phyloP scores from a whole-genome alignment of 1,140 invertebrate genomes.

The Mizuhopecten yessoensis region DNA sequence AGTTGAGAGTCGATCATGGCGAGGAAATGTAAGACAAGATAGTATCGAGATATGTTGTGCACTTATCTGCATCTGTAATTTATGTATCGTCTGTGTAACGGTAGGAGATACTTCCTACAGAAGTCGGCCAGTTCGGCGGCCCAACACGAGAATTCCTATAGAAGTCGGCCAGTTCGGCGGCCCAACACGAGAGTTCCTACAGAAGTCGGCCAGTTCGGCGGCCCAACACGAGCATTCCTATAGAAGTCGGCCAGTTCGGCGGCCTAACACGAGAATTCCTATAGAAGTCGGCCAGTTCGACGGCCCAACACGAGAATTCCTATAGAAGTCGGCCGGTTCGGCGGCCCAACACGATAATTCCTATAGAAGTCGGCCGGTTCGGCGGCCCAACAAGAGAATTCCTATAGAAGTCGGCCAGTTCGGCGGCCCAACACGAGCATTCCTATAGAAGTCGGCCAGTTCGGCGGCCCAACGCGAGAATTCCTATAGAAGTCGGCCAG shows the following conservation, averaged over 20 bases:
- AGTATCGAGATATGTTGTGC: not conserved
- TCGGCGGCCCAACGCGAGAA: not conserved
- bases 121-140: not conserved
- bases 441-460: not conserved
- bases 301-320: too few relatives aligned
- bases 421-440: too few relatives aligned
- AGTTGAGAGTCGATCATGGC: not conserved
- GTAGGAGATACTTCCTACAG: not conserved
- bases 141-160: not conserved
- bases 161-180: not conserved
- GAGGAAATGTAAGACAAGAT: slow-evolving; percentile 27
- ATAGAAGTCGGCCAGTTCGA: too few relatives aligned
- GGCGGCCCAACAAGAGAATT: too few relatives aligned
- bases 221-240: not conserved
- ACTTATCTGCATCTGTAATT: not conserved
- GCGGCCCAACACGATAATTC: too few relatives aligned
- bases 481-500: not conserved
- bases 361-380: too few relatives aligned
- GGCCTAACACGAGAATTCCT: not conserved
- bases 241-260: not conserved
- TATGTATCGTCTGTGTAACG: not conserved
- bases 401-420: too few relatives aligned
- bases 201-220: not conserved
- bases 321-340: too few relatives aligned
- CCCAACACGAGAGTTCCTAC: not conserved